Conservation (phyloP, 2,797 vertebrate genomes). For the Nothura maculosa region DNA sequence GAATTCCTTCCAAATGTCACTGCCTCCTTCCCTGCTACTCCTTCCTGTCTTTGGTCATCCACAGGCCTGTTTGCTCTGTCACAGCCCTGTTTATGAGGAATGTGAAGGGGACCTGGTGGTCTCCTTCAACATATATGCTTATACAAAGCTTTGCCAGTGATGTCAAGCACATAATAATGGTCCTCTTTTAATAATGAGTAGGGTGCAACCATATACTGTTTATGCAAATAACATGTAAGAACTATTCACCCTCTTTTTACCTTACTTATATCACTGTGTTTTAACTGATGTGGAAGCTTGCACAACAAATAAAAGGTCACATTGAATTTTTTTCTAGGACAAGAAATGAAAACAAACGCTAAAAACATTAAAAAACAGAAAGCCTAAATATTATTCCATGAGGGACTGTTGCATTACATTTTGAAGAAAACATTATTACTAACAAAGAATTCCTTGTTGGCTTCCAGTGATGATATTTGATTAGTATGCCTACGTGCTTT, state of each 20-base stretch:
- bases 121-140: background rate
- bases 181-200: background rate
- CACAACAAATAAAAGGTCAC: constrained; percentile 51
- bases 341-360: constrained; percentile 32
- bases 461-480: constrained; percentile 44
- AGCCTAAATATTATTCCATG: constrained; percentile 28
- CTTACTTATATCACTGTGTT: constrained; percentile 14
- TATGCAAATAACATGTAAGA: constrained; percentile 39
- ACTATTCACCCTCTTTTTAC: constrained; percentile 1
- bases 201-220: background rate
- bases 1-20: background rate
- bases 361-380: constrained; percentile 54
- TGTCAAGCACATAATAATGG: background rate
- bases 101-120: background rate
- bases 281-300: constrained; percentile 13
- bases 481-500: constrained; percentile 61
- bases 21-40: accelerated
- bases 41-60: too few species aligned
- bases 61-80: accelerated
- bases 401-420: constrained; percentile 16
- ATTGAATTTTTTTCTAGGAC: constrained; percentile 46
- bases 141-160: constrained; percentile 4
- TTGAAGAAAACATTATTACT: constrained; percentile 39
- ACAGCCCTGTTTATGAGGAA: background rate
- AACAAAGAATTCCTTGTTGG: constrained; percentile 47